Evolutionary conservation across 2,797 vertebrate species (phyloP), one percentile per base, ranked within the genome.

Genomic region (Schizopygopsis pylzovi): DNA sequence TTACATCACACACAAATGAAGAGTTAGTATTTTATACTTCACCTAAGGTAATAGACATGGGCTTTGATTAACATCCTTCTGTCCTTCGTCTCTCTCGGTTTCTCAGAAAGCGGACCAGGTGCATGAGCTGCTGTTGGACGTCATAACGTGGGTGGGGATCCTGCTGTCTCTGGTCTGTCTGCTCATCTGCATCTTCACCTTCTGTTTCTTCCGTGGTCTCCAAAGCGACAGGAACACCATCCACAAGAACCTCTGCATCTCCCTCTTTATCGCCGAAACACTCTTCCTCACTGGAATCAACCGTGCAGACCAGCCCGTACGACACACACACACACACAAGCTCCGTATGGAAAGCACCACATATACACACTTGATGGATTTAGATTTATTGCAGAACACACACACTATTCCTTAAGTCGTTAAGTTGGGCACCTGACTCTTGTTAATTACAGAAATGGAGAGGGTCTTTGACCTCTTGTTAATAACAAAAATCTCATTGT

Each of bases 111-210:
- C 95, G 0, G 97, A 96, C 90, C 96, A 97, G 45, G 97, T 98
- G 92, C 97, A 98, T 2, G 96, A 98, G 89, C 96, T 99, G 16
- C 96, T 99, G 83, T 93, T 99, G 92, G 98, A 99, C 54, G 97
- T 99, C 84, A 99, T 99, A 93, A 99, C 98, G 0, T 99, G 98
- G 97, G 97, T 99, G 91, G 98, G 98, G 85, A 99, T 99, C 94
- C 94, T 99, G 89, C 92, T 99, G 65, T 99, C 98, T 0, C 97
- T 99, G 88, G 97, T 98, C 82, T 99, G 98, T 92, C 96, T 99
- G 90, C 95, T 99, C 90, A 98, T 99, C 92, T 99, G 98, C 95
- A 98, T 99, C 95, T 99, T 99, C 95, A 99, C 98, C 87, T 99
- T 99, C 91, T 99, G 98, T 95, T 99, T 99, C 95, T 99, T 99